Evolutionary conservation across 2,113 vertebrate genomes (phyloP), one percentile per base, ranked within the genome.

Genomic region (Zosterops japonicus): DNA sequence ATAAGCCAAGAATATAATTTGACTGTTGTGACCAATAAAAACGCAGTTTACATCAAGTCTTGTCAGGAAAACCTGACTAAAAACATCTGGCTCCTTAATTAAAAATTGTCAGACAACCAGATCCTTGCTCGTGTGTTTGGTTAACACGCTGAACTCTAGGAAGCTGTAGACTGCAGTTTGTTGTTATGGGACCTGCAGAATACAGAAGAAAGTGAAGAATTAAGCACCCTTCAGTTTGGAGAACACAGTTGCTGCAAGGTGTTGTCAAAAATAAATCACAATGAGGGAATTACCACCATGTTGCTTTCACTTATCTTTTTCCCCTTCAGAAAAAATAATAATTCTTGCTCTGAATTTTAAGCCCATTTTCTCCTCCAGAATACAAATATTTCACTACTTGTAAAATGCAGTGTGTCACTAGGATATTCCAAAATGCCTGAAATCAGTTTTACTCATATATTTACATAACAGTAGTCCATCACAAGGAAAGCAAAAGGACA

Each of bases 181-280:
- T 99, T 99, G 99, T 99, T 99, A 98, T 99, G 99, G 98, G 99
- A 99, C 99, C 99, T 99, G 98, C 95, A 98, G 98, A 99, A 94
- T 98, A 98, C 95, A 98, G 97, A 99, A 98, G 98, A 99, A 97
- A 98, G 98, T 95, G 97, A 97, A 98, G 97, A 98, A 98, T 97
- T 98, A 97, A 98, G 98, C 97, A 98, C 97, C 97, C 97, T 98
- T 98, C 94, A 95, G 91, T 95, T 96, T 85, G 78, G 83, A 97
- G 95, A 97, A 94, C 77, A 97, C 94, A 97, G 83, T 94, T 94
- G 97, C 94, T 95, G 86, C 97, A 94, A 95, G 76, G 93, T 97
- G 97, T 98, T 97, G 98, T 98, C 97, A 97, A 90, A 97, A 95
- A 97, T 94, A 97, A 97, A 94, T 80, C 94, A 95, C 92, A 96